Evolutionary conservation across 2,797 vertebrate genomes (phyloP).

Genomic region (Myotis pilosus): DNA sequence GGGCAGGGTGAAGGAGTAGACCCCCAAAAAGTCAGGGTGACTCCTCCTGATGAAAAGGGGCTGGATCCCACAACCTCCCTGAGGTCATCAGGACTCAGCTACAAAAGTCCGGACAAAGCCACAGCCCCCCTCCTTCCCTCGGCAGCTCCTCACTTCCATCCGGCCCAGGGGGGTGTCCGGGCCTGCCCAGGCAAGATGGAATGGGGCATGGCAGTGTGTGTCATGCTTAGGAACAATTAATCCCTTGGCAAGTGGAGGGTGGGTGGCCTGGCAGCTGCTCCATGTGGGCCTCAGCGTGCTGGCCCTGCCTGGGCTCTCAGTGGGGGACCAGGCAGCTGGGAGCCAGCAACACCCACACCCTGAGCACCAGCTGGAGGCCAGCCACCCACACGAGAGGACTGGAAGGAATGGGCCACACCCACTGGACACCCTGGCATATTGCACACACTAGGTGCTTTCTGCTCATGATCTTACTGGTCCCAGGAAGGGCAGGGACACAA

Average conservation of each 20-base stretch:
- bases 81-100: background rate
- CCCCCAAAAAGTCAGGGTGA: background rate
- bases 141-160: background rate
- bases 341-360: background rate
- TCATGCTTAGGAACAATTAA: slow-evolving; percentile 69
- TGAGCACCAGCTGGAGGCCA: slow-evolving; percentile 31
- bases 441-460: background rate
- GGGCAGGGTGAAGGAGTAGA: background rate
- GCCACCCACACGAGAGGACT: background rate
- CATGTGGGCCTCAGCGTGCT: background rate
- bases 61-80: background rate
- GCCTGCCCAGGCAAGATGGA: slow-evolving; percentile 6
- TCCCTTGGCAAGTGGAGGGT: slow-evolving; percentile 43
- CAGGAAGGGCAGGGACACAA: background rate
- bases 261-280: slow-evolving; percentile 65
- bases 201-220: background rate
- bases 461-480: background rate
- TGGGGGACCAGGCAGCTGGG: background rate
- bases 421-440: background rate
- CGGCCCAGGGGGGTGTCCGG: background rate
- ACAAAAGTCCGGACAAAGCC: background rate
- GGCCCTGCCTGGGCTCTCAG: background rate
- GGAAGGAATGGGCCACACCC: background rate
- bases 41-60: background rate
- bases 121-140: background rate